Evolutionary conservation across 2,888 invertebrate genomes (phyloP).

Genomic region (Tenthredo scrophulariae): DNA sequence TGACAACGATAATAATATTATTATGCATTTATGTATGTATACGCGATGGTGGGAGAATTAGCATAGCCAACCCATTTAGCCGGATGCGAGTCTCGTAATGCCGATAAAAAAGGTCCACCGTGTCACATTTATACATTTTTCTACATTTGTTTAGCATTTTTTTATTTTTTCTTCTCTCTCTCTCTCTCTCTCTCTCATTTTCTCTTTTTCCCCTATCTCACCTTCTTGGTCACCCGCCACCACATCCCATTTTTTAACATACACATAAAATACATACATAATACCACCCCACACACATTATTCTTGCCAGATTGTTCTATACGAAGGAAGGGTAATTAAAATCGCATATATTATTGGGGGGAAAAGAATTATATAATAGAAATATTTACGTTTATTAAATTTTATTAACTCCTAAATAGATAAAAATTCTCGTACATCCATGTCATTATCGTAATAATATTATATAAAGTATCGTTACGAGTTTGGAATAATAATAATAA

Average conservation of each 20-base stretch:
- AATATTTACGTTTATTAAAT: not conserved
- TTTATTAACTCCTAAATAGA: constrained; percentile 38
- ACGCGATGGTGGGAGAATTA: constrained; percentile 61
- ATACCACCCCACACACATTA: not conserved
- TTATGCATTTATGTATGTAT: constrained; percentile 60
- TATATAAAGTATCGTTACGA: constrained; percentile 57
- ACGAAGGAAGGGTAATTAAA: not conserved
- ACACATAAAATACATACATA: not conserved
- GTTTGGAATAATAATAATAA: constrained; percentile 52
- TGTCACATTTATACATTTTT: constrained; percentile 39
- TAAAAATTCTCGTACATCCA: constrained; percentile 66
- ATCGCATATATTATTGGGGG: not conserved
- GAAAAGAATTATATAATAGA: not conserved
- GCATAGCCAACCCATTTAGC: constrained; percentile 61
- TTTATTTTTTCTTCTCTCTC: constrained; percentile 53
- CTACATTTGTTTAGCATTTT: constrained; percentile 63
- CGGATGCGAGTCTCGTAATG: constrained; percentile 52
- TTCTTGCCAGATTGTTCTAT: constrained; percentile 4
- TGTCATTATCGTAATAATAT: constrained; percentile 59
- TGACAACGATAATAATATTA: constrained; percentile 55
- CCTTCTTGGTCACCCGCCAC: not conserved
- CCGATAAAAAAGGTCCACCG: constrained; percentile 58
- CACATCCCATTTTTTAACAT: not conserved
- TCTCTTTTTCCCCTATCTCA: not conserved
- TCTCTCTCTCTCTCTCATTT: not conserved